Evolutionary conservation across 2,113 vertebrate genomes (phyloP), one percentile per base, ranked within the genome.

Genomic region (Hucho hucho): DNA sequence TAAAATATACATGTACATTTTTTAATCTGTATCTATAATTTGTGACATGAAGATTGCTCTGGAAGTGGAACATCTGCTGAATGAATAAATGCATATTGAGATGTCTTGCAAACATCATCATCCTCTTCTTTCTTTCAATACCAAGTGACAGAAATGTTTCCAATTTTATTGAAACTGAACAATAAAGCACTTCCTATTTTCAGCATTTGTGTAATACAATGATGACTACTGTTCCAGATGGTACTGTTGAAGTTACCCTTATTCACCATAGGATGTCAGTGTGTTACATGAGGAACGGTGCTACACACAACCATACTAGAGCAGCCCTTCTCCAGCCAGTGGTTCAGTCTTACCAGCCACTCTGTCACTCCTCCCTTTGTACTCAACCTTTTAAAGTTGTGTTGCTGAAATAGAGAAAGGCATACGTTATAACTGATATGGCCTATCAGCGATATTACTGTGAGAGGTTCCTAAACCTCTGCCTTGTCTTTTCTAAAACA

Each of bases 241-340:
- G 7, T 47, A 43, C 37, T 26, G 2, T 64, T 58, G 80, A 37
- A 53, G 70, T 74, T 73, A 1, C 25, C 49, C 13, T 22, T 2
- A 1, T 72, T 61, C 46, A 69, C 91, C 92, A 92, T 91, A 24
- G 87, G 92, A 84, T 90, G 91, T 83, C 88, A 88, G 69, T 85
- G 73, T 85, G 20, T 46, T 73, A 72, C 69, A 22, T 59, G 22
- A 46, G 11, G 65, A 13, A 18, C 26, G 14, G 66, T 56, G 43
- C 56, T 53, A 13, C 12, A 53, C 14, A 18, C 49, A 18, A 4
- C 49, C 49, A 16, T 53, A 53, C 49, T 53, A 18, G 4, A 53
- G 16, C 18, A 53, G 49, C 12, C 49, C 16, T 53, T 14, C 49
- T 53, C 49, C 16, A 49, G 47, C 47, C 47, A 53, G 13, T 53